Evolutionary conservation across 2,797 vertebrate genomes (phyloP).

Genomic region (Pipistrellus pipistrellus): DNA sequence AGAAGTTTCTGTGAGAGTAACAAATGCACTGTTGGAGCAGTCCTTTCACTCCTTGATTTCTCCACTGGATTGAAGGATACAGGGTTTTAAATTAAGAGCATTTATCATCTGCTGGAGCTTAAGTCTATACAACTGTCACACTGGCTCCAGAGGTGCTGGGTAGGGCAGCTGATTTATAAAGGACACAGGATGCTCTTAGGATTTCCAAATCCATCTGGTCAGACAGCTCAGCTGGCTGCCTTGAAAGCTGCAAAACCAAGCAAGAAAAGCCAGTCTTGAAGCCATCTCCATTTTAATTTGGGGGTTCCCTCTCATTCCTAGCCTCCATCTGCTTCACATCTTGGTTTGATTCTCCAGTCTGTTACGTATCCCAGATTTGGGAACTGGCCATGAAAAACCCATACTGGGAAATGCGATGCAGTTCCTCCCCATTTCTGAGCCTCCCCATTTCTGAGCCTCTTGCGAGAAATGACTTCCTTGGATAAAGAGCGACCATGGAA

Average conservation of each 20-base stretch:
- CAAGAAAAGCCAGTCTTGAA: constrained; percentile 56
- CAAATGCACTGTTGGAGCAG: background rate
- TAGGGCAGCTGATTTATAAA: constrained; percentile 61
- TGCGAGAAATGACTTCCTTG: constrained; percentile 70
- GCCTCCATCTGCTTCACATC: constrained; percentile 9
- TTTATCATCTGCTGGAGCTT: constrained; percentile 69
- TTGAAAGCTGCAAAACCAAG: constrained; percentile 22
- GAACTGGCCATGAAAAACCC: constrained; percentile 3
- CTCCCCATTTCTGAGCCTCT: background rate
- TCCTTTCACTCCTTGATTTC: constrained; percentile 55
- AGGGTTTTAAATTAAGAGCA: constrained; percentile 66
- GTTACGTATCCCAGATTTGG: constrained; percentile 50
- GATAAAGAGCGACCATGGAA: background rate
- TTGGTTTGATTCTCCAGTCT: constrained; percentile 56
- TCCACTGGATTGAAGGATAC: constrained; percentile 55
- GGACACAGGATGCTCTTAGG: constrained; percentile 10
- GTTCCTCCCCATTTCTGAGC: constrained; percentile 2
- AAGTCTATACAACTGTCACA: constrained; percentile 38
- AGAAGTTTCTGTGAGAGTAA: constrained; percentile 60
- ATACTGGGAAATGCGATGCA: background rate
- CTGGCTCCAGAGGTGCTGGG: constrained; percentile 39
- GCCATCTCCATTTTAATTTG: constrained; percentile 38
- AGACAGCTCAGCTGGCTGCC: constrained; percentile 56
- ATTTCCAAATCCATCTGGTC: constrained; percentile 9
- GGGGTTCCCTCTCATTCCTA: background rate